A percentile compares a stretch with the other conserved stretches of the same genome.
Evolutionary conservation across 2,888 invertebrate species (phyloP).

Genomic region (Epistrophella euchroma): DNA sequence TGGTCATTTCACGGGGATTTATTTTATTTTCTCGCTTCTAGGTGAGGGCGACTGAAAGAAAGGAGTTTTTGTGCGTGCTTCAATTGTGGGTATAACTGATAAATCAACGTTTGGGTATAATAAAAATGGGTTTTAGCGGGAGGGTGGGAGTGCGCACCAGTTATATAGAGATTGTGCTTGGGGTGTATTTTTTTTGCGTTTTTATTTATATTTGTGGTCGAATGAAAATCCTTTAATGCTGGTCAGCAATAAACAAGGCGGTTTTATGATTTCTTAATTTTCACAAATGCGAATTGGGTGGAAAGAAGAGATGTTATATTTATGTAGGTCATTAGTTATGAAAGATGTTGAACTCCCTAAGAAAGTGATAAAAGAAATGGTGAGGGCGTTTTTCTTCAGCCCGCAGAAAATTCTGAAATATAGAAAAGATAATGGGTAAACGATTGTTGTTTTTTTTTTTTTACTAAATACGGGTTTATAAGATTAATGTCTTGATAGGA

Average conservation of each 20-base stretch:
- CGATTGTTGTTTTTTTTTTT: neutral
- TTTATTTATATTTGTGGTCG: constrained; percentile 31
- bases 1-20: constrained; percentile 62
- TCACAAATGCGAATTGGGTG: constrained; percentile 19
- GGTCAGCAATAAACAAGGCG: constrained; percentile 59
- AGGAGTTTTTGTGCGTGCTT: constrained; percentile 28
- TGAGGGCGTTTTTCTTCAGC: neutral
- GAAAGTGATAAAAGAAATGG: constrained; percentile 6
- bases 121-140: constrained; percentile 47
- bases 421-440: neutral
- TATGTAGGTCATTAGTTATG: constrained; percentile 9
- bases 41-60: neutral
- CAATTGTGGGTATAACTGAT: constrained; percentile 59
- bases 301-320: neutral
- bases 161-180: neutral
- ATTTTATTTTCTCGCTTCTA: constrained; percentile 43
- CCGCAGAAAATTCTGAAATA: constrained; percentile 20
- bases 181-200: neutral
- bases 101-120: constrained; percentile 51
- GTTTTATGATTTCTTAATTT: constrained; percentile 74
- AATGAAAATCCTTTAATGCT: constrained; percentile 32
- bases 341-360: neutral
- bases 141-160: neutral
- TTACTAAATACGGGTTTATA: neutral
- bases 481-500: constrained; percentile 15